phyloP scores from a whole-genome alignment of 30 jellyfish, hydroid and myxozoan species.

The Aurelia sp. region DNA sequence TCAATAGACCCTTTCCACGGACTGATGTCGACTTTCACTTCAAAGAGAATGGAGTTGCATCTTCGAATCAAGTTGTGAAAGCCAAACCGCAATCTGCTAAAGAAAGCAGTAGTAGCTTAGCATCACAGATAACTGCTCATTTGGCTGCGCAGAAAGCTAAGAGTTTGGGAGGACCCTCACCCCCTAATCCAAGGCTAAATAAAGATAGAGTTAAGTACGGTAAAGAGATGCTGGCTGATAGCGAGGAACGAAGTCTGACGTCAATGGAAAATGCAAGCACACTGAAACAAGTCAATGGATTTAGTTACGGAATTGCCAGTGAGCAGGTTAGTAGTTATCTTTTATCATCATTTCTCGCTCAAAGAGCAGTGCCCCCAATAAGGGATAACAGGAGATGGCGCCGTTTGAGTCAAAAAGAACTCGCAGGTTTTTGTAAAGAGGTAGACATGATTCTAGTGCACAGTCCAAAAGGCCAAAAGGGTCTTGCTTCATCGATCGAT shows the following conservation, averaged over 20 bases:
- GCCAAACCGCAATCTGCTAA: not conserved
- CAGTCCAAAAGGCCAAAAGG: too few species aligned
- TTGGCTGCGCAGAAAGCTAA: slow-evolving; percentile 23
- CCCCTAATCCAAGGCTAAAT: too few species aligned
- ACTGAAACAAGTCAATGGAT: slow-evolving; percentile 54
- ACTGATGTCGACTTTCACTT: slow-evolving; percentile 46
- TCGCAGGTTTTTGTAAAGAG: too few species aligned
- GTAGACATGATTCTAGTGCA: too few species aligned
- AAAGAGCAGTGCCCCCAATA: too few species aligned
- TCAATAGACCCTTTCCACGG: slow-evolving; percentile 49
- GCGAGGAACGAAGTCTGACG: slow-evolving; percentile 35
- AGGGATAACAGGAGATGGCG: too few species aligned
- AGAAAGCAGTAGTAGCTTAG: slow-evolving; percentile 22
- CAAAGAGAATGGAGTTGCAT: not conserved
- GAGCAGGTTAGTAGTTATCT: slow-evolving; percentile 45
- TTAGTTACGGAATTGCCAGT: slow-evolving; percentile 49
- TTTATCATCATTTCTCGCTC: not conserved
- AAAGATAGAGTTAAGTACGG: too few species aligned
- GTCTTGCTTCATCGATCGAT: too few species aligned
- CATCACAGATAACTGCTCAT: slow-evolving; percentile 19
- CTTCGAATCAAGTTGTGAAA: not conserved
- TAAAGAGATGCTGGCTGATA: not conserved
- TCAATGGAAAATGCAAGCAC: slow-evolving; percentile 47
- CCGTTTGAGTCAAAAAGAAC: too few species aligned
- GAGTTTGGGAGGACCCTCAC: too few species aligned